Evolutionary conservation across 2,888 invertebrate species (phyloP), one percentile per base, ranked within the genome.

Genomic region (Meliscaeva auricollis): DNA sequence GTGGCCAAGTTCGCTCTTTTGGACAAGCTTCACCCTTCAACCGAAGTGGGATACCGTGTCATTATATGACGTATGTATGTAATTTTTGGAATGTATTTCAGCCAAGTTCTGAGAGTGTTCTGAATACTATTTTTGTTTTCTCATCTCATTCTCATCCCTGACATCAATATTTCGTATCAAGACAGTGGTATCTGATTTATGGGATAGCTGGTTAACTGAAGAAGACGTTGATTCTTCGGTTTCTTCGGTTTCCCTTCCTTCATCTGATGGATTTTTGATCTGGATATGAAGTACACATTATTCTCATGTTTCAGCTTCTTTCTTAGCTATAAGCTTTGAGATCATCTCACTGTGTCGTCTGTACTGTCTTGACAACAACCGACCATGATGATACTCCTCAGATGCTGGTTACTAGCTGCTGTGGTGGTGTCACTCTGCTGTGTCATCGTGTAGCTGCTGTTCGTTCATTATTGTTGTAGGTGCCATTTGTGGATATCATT

Each of bases 401-500:
- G 35, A 35, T 15, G 4, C 15, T 44, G 7, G 48, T n/a, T n/a
- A n/a, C n/a, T n/a, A n/a, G n/a, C n/a, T 73, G 35, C 26, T 74
- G 66, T 54, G 32, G 26, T 56, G 44, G 58, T 60, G 72, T 52
- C 38, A 48, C 26, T n/a, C n/a, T 68, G 74, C 74, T 60, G 54
- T 83, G 48, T 38, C 44, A 62, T 48, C n/a, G 66, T 66, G 38
- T 62, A 26, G 62, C 44, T 46, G 56, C 66, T 54, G 54, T 54
- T 60, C 26, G 64, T 80, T n/a, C n/a, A 80, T 84, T 79, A 38
- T 69, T 54, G 17, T 62, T 60, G 56, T 60, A 76, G 85, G 73
- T 81, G 85, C 85, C 85, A 81, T 80, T 80, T 80, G 80, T 68
- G 72, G 76, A 68, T 76, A 85, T 76, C 81, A 73, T 80, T 85